These are phyloP conservation scores for Chloroclysta siterata DNA, from an alignment of 2,888 invertebrate species.

Conservation along the genomic window DNA sequence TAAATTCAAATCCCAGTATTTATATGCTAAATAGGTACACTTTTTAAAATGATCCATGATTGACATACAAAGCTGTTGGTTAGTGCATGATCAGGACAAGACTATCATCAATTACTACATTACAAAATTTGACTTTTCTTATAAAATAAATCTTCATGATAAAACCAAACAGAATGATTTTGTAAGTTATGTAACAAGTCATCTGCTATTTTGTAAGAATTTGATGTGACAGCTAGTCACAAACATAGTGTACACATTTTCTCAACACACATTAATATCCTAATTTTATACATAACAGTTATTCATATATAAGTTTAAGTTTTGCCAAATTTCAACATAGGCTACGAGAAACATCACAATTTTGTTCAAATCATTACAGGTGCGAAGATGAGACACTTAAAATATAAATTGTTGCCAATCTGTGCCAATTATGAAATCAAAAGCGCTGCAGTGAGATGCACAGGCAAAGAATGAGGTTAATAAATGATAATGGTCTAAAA, in stretches of 20 bases:
- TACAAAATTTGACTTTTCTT: conserved; percentile 12
- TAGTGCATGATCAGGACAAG: conserved; percentile 14
- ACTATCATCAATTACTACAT: conserved; percentile 5
- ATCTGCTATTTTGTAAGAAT: not conserved
- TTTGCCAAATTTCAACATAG: conserved; percentile 63
- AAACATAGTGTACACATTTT: conserved; percentile 46
- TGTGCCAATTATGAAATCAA: conserved; percentile 46
- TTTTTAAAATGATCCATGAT: conserved; percentile 23
- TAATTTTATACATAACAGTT: conserved; percentile 70
- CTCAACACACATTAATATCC: conserved; percentile 57
- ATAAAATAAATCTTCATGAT: not conserved
- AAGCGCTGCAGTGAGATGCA: conserved; percentile 49
- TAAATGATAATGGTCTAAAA: conserved; percentile 13
- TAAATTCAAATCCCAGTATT: conserved; percentile 15
- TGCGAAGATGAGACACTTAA: conserved; percentile 49
- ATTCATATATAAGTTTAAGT: conserved; percentile 72
- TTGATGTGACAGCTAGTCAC: conserved; percentile 14
- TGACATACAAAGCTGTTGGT: conserved; percentile 11
- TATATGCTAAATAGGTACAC: conserved; percentile 17
- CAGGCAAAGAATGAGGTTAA: conserved; percentile 44
- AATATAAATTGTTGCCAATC: conserved; percentile 42
- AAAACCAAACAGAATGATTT: not conserved
- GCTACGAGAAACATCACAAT: conserved; percentile 57
- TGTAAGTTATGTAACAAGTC: not conserved
- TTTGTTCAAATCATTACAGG: conserved; percentile 49